A percentile compares a stretch with the other conserved stretches of the same genome.
Conservation (phyloP, 2,113 vertebrate species). For the Syngnathus floridae region DNA sequence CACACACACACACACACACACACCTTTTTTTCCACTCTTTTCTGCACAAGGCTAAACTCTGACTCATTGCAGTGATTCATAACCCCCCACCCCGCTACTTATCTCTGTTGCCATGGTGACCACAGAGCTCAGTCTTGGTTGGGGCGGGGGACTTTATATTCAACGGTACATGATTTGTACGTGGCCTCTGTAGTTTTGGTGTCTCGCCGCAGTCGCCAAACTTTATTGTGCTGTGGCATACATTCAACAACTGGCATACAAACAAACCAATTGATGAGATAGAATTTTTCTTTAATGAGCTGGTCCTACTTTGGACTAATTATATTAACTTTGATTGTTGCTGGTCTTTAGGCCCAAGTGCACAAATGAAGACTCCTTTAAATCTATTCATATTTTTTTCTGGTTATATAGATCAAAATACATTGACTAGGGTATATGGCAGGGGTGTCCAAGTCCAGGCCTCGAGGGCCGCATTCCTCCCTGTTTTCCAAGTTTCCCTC, state of each 20-base stretch:
- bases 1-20: neutral
- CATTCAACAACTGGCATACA: too few relatives aligned
- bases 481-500: too few relatives aligned
- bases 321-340: too few relatives aligned
- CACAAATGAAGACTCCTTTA: slow-evolving; percentile 9
- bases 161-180: neutral
- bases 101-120: slow-evolving; percentile 59
- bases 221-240: too few relatives aligned
- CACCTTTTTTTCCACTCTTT: slow-evolving; percentile 29
- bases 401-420: slow-evolving; percentile 1
- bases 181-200: slow-evolving; percentile 24
- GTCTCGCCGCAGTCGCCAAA: too few relatives aligned
- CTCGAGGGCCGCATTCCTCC: too few relatives aligned
- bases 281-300: neutral
- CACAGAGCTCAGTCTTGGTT: slow-evolving; percentile 29
- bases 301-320: too few relatives aligned
- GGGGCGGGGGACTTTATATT: slow-evolving; percentile 21
- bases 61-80: slow-evolving; percentile 63
- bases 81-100: slow-evolving; percentile 10
- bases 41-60: slow-evolving; percentile 61
- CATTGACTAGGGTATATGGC: slow-evolving; percentile 4
- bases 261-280: neutral
- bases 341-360: too few relatives aligned
- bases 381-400: slow-evolving; percentile 29
- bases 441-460: too few relatives aligned